Evolutionary conservation across 2,888 invertebrate genomes (phyloP), one percentile per base, ranked within the genome.

Genomic region (Escarpia spicata): DNA sequence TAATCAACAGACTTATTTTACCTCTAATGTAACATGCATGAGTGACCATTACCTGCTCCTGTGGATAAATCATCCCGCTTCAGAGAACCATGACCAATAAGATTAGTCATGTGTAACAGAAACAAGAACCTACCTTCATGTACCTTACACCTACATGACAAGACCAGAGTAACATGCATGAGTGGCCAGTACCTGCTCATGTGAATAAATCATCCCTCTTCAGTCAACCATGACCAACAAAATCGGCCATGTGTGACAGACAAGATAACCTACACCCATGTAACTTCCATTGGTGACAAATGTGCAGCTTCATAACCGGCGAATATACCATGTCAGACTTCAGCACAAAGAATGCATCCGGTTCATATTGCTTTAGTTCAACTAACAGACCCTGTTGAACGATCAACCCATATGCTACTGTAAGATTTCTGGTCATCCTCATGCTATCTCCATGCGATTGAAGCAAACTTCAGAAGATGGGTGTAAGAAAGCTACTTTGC

Each of bases 41-140:
- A 75, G 75, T 75, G 26, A 75, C 19, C 75, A 26, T 19, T 75
- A 75, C 75, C 75, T 75, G 75, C 75, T 19, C 19, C 75, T 75
- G 75, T 75, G 75, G 75, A 75, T 26, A 75, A 75, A 75, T 75
- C 75, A 75, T 26, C 75, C 75, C 75, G n/a, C n/a, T 75, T 75
- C n/a, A 75, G n/a, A 4, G 75, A 75, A 75, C 75, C 75, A 75
- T 75, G 75, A 75, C 75, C 75, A 75, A 26, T 6, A 75, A 19
- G 52, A 52, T 4, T 26, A 2, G 75, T n/a, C 75, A 75, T 75
- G 75, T 75, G 75, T 75, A 26, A 75, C n/a, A 6, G 75, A 75
- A n/a, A 75, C 9, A 12, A 52, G 52, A 52, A 26, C 75, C 26
- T 75, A 26, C 75, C 75, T 6, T 12, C 52, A 52, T 52, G 52